A percentile compares a stretch with the other conserved stretches of the same genome.
Conservation (phyloP, 1,140 invertebrate species). For the Aphis craccivora region DNA sequence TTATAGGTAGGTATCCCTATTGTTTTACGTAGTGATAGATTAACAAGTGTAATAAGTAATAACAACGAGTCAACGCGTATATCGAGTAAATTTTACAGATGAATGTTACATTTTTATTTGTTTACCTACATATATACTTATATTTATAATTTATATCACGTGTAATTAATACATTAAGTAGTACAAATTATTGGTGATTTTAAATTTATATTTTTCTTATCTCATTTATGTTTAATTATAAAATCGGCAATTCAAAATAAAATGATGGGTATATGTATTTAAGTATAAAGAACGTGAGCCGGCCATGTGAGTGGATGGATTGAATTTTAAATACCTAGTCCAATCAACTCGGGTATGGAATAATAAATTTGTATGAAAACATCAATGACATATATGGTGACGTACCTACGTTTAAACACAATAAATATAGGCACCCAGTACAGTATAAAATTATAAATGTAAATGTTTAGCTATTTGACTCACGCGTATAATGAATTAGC, state of each 20-base stretch:
- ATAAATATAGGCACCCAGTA: background rate
- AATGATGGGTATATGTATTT: background rate
- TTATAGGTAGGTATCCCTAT: background rate
- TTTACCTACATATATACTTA: background rate
- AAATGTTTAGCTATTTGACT: background rate
- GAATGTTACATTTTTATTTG: background rate
- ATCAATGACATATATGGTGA: background rate
- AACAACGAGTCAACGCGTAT: background rate
- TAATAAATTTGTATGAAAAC: conserved; percentile 1
- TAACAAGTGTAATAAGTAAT: background rate
- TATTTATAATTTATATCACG: background rate
- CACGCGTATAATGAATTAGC: background rate
- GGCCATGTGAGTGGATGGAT: background rate
- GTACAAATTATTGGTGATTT: background rate
- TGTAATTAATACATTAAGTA: background rate
- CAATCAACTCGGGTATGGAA: background rate
- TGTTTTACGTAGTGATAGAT: background rate
- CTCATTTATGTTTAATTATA: background rate
- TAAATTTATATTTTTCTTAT: background rate
- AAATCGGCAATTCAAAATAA: background rate
- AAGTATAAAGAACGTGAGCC: background rate
- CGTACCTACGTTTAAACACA: background rate
- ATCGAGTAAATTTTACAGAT: background rate
- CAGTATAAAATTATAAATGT: conserved; percentile 27
- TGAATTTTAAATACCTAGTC: conserved; percentile 32